These are phyloP conservation scores for Cerastoderma edule DNA, from an alignment of 2,888 invertebrate species.

Conservation along the genomic window DNA sequence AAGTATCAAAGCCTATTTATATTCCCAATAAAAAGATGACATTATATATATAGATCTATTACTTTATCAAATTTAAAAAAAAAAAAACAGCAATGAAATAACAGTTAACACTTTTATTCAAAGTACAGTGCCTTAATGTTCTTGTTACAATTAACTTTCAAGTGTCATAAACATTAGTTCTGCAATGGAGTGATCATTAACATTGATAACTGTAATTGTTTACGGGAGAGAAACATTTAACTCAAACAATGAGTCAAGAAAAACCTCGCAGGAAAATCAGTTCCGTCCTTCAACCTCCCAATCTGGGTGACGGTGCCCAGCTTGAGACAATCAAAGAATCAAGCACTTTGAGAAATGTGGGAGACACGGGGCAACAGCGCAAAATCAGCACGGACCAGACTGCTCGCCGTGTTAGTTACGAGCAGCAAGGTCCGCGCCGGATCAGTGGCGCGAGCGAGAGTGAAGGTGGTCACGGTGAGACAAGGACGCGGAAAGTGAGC, in stretches of 20 bases:
- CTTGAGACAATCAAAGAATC: conserved; percentile 51
- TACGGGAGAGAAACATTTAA: no score
- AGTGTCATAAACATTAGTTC: no score
- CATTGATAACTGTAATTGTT: no score
- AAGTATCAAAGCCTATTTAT: no score
- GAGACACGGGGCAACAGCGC: conserved; percentile 33
- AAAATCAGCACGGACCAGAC: conserved; percentile 47
- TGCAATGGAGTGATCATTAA: no score
- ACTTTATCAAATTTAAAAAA: no score
- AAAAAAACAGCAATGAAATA: no score
- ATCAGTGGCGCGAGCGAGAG: conserved; percentile 29
- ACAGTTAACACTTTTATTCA: no score
- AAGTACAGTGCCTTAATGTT: no score
- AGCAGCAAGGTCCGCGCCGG: conserved; percentile 30
- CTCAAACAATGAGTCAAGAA: conserved; percentile 42
- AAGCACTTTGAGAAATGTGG: conserved; percentile 39
- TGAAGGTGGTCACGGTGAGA: conserved; percentile 40
- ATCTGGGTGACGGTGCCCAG: conserved; percentile 45
- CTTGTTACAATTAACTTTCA: no score
- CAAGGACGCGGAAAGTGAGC: conserved; percentile 42
- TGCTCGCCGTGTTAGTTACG: conserved; percentile 41
- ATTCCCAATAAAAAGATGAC: no score
- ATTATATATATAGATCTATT: no score
- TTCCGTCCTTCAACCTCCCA: conserved; percentile 50
- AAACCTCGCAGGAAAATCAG: conserved; percentile 57